Evolutionary conservation across 1,140 invertebrate species (phyloP).

Genomic region (Holcopasites calliopsidis): DNA sequence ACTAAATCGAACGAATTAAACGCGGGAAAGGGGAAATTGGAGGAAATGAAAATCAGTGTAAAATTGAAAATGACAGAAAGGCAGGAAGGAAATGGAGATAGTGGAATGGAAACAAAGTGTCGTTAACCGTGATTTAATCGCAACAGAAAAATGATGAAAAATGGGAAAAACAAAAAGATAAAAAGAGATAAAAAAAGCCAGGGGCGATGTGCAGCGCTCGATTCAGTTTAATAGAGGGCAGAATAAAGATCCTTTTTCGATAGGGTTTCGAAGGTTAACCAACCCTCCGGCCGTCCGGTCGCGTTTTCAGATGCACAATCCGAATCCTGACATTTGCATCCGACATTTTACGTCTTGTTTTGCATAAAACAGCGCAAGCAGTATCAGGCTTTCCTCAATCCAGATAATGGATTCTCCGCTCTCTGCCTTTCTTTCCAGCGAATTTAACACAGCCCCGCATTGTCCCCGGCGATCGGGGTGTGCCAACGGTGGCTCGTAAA

Average conservation of each 20-base stretch:
- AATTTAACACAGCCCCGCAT: slow-evolving; percentile 59
- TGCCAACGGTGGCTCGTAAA: slow-evolving; percentile 53
- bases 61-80: not conserved
- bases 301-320: slow-evolving; percentile 21
- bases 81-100: not conserved
- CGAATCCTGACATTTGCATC: slow-evolving; percentile 46
- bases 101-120: not conserved
- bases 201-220: not conserved
- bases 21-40: not conserved
- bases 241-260: slow-evolving; percentile 11
- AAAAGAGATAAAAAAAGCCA: not conserved
- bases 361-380: slow-evolving; percentile 46
- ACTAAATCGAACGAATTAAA: not conserved
- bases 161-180: no score
- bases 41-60: not conserved
- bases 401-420: slow-evolving; percentile 50
- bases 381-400: slow-evolving; percentile 56
- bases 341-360: slow-evolving; percentile 47
- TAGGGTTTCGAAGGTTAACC: not conserved
- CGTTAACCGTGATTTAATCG: no score
- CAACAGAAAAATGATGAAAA: no score
- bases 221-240: not conserved
- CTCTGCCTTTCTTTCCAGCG: slow-evolving; percentile 55
- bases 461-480: slow-evolving; percentile 40
- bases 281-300: not conserved